These are phyloP conservation scores for Melolontha melolontha DNA, from an alignment of 2,888 invertebrate genomes.

Conservation along the genomic window DNA sequence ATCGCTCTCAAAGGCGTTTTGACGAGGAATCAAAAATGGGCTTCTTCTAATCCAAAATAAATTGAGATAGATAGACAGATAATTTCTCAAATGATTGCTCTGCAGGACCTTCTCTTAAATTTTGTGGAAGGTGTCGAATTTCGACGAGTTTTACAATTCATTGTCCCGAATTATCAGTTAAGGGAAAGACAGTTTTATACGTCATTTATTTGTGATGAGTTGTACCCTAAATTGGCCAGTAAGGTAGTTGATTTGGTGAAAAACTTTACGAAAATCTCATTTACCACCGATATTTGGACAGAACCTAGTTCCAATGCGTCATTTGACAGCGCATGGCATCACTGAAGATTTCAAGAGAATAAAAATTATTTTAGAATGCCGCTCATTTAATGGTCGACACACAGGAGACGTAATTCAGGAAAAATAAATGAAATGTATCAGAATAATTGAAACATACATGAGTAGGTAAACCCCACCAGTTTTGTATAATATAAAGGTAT, in stretches of 20 bases:
- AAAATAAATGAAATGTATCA: too few species aligned
- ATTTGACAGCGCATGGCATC: slow-evolving; percentile 9
- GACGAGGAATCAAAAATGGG: too few species aligned
- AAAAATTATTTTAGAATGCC: slow-evolving; percentile 15
- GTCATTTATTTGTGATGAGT: too few species aligned
- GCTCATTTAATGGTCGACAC: slow-evolving; percentile 2
- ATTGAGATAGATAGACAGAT: too few species aligned
- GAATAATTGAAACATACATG: too few species aligned
- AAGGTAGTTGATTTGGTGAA: background rate
- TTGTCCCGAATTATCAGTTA: slow-evolving; percentile 18
- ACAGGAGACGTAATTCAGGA: too few species aligned
- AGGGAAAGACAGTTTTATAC: slow-evolving; percentile 23
- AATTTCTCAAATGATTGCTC: too few species aligned
- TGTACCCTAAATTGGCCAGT: background rate
- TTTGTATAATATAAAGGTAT: too few species aligned
- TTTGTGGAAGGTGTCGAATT: slow-evolving; percentile 9
- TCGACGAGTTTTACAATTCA: slow-evolving; percentile 15
- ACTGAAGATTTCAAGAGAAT: slow-evolving; percentile 25
- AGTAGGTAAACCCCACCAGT: too few species aligned
- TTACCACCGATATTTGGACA: background rate
- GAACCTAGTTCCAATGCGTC: background rate
- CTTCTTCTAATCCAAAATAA: too few species aligned
- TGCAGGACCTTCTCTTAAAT: too few species aligned
- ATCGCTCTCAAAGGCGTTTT: too few species aligned
- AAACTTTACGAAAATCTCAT: background rate